Conservation (phyloP, 2,797 vertebrate genomes). For the Odontamblyopus lacepedii region DNA sequence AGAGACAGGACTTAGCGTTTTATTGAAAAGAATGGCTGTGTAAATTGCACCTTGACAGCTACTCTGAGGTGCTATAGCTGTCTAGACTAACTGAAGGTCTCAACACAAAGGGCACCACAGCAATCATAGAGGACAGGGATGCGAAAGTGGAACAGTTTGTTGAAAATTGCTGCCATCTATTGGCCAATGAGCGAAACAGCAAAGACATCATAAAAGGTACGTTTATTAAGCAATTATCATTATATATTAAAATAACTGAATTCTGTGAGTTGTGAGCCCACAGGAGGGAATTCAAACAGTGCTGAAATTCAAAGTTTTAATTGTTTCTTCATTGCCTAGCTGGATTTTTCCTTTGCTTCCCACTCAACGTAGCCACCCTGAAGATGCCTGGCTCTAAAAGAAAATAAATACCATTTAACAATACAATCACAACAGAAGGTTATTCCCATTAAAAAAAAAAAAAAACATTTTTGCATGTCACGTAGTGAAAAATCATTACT, state of each 20-base stretch:
- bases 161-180: constrained; percentile 63
- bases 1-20: constrained; percentile 16
- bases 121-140: constrained; percentile 24
- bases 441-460: constrained; percentile 20
- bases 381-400: constrained; percentile 69
- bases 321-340: not conserved
- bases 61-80: constrained; percentile 40
- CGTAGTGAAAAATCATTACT: constrained; percentile 36
- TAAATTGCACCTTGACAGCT: constrained; percentile 39
- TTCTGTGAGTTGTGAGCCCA: too few relatives aligned
- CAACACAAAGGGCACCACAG: constrained; percentile 29
- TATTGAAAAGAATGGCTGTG: constrained; percentile 30
- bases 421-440: not conserved
- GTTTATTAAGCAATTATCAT: not conserved
- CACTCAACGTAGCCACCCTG: constrained; percentile 76
- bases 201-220: not conserved
- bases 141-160: not conserved
- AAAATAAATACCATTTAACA: constrained; percentile 10
- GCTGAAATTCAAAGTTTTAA: constrained; percentile 10
- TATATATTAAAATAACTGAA: not conserved
- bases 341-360: constrained; percentile 49
- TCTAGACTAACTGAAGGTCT: constrained; percentile 56
- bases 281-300: not conserved
- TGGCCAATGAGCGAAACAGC: constrained; percentile 30
- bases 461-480: not conserved